phyloP scores from a whole-genome alignment of 1,140 invertebrate species.

The Dinothrombium tinctorium region DNA sequence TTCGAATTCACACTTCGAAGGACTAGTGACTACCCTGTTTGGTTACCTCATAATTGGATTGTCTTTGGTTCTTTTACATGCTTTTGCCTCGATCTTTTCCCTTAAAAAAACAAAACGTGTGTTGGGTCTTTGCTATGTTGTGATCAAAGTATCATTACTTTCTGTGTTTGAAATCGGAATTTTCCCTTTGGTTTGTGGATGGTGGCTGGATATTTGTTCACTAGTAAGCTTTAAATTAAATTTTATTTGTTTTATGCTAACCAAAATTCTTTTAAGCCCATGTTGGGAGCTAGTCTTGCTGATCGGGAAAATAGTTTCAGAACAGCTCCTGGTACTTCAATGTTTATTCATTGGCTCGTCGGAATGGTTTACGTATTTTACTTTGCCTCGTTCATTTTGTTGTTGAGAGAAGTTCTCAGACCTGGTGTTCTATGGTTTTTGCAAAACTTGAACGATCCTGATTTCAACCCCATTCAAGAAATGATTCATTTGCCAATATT shows the following conservation, averaged over 20 bases:
- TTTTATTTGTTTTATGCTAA: neutral
- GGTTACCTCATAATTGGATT: constrained; percentile 80
- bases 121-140: constrained; percentile 80
- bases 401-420: constrained; percentile 72
- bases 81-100: constrained; percentile 35
- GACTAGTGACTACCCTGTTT: constrained; percentile 65
- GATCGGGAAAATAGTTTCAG: constrained; percentile 58
- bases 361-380: constrained; percentile 99
- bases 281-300: constrained; percentile 69
- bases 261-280: constrained; percentile 26
- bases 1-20: constrained; percentile 63
- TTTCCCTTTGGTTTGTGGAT: constrained; percentile 84
- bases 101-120: constrained; percentile 51
- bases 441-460: constrained; percentile 90
- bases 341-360: constrained; percentile 97
- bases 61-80: constrained; percentile 55
- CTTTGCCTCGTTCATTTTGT: constrained; percentile 86
- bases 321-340: constrained; percentile 70
- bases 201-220: constrained; percentile 97
- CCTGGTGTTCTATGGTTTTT: constrained; percentile 93
- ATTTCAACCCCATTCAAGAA: constrained; percentile 94
- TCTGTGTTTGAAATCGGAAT: constrained; percentile 88
- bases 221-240: constrained; percentile 25
- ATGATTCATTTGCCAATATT: constrained; percentile 94
- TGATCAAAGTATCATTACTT: constrained; percentile 75